Conservation (phyloP, 2,797 vertebrate species). For the Mormyrus proboscirostris region DNA sequence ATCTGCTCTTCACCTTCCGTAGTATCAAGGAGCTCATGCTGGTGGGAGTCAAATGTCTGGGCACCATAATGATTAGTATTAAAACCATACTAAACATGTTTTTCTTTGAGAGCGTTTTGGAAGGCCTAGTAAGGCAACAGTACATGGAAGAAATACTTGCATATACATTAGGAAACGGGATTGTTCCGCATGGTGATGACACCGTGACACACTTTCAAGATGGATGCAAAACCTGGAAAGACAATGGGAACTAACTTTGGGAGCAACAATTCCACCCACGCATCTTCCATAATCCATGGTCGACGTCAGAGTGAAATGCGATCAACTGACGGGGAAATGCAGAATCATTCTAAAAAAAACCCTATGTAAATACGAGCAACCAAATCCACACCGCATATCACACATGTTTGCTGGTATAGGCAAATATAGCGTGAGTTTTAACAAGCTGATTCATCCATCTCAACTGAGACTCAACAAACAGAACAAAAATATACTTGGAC, state of each 20-base stretch:
- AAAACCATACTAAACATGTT: background rate
- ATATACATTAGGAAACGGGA: background rate
- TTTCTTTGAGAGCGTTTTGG: background rate
- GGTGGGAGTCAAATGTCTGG: background rate
- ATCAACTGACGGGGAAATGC: background rate
- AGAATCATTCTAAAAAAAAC: background rate
- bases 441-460: background rate
- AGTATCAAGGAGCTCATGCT: background rate
- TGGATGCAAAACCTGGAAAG: background rate
- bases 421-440: background rate
- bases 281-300: background rate
- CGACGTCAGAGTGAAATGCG: background rate
- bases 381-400: background rate
- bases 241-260: background rate
- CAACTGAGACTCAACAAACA: background rate
- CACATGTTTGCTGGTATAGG: background rate
- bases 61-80: background rate
- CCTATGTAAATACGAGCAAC: background rate
- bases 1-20: background rate
- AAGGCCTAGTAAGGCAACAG: background rate
- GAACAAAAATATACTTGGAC: background rate
- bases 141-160: background rate
- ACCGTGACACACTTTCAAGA: background rate
- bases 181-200: background rate
- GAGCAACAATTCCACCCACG: background rate